phyloP scores from a whole-genome alignment of 2,113 vertebrate genomes.

The Grallaria varia region DNA sequence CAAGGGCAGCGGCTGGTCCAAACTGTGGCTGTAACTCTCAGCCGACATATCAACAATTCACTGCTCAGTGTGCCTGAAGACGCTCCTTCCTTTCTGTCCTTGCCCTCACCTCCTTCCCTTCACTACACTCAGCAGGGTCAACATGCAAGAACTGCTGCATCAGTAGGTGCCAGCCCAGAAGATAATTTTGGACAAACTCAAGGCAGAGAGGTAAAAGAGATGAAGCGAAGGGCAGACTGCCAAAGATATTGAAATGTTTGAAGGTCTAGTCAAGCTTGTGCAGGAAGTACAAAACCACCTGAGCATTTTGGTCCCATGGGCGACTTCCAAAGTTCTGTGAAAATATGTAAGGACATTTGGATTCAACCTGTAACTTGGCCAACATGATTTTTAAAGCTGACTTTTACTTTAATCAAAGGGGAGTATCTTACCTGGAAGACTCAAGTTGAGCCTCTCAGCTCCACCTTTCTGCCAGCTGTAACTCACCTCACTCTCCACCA shows the following conservation, averaged over 20 bases:
- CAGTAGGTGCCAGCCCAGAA: neutral
- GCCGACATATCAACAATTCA: neutral
- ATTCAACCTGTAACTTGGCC: neutral
- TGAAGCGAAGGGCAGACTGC: neutral
- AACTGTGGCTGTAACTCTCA: neutral
- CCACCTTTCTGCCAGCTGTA: neutral
- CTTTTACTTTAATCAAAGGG: neutral
- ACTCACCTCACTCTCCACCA: conserved; percentile 17
- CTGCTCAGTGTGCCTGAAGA: neutral
- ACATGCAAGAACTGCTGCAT: neutral
- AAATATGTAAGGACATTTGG: neutral
- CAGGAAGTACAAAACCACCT: neutral
- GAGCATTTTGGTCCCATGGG: neutral
- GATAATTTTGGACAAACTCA: neutral
- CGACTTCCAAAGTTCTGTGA: neutral
- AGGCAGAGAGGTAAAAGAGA: neutral
- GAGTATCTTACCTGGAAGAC: conserved; percentile 51
- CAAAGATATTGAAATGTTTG: neutral
- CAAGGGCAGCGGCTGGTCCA: neutral
- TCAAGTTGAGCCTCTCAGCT: neutral
- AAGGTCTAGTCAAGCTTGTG: neutral
- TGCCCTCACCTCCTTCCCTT: neutral
- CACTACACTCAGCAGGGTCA: accelerated
- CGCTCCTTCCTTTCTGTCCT: neutral
- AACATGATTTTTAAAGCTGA: neutral